phyloP scores from a whole-genome alignment of 2,113 vertebrate species.

The Caranx ignobilis region DNA sequence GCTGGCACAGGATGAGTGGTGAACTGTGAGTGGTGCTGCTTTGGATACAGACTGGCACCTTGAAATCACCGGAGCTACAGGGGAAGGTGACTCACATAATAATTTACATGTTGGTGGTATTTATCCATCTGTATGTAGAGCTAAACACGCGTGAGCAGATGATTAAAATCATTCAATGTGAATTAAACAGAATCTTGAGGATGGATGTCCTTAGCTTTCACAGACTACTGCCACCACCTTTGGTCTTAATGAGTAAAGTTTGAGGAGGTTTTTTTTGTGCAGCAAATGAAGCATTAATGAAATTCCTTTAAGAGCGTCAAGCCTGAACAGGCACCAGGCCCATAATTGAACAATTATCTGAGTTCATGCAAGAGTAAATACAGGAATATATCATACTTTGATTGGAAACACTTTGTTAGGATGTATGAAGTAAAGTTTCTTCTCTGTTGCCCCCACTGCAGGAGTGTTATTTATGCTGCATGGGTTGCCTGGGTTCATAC shows the following conservation, averaged over 20 bases:
- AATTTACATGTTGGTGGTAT: not conserved
- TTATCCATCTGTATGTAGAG: too few species aligned
- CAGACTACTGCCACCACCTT: not conserved
- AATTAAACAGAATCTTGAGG: not conserved
- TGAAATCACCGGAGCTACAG: not conserved
- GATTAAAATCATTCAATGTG: not conserved
- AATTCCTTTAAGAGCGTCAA: not conserved
- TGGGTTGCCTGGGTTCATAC: constrained; percentile 44
- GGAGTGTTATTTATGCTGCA: constrained; percentile 30
- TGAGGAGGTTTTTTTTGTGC: not conserved
- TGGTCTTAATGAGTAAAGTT: not conserved
- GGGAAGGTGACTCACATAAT: not conserved
- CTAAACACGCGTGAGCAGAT: too few species aligned
- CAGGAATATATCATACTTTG: not conserved
- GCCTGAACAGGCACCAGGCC: not conserved
- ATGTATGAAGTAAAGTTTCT: not conserved
- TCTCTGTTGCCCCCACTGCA: not conserved
- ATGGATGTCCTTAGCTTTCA: not conserved
- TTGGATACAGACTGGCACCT: not conserved
- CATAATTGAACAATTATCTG: not conserved
- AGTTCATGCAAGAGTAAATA: not conserved
- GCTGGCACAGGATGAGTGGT: not conserved
- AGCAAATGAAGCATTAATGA: not conserved
- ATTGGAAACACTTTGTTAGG: not conserved
- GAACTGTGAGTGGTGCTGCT: not conserved